Percentiles rank a stretch among this genome's conserved stretches.
These are phyloP conservation scores for Agrypnus murinus DNA, from an alignment of 2,888 invertebrate species.

Conservation along the genomic window DNA sequence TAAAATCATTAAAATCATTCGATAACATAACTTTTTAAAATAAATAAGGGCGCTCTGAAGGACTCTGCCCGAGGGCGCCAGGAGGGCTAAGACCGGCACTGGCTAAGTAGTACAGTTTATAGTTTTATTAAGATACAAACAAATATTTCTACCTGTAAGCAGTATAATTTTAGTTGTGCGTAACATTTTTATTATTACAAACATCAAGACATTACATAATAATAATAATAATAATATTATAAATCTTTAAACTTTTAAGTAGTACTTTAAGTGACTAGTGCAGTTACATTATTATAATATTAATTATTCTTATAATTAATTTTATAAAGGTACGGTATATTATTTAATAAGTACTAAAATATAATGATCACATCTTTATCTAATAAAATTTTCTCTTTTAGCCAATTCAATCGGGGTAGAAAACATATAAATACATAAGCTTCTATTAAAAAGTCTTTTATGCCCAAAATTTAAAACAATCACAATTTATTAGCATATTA, in stretches of 20 bases:
- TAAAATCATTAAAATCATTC: too few species aligned
- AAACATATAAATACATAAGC: too few species aligned
- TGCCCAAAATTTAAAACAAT: not conserved
- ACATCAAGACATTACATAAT: not conserved
- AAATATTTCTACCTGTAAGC: too few species aligned
- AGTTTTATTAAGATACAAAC: too few species aligned
- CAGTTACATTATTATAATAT: constrained; percentile 23
- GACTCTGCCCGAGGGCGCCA: too few species aligned
- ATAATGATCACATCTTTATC: constrained; percentile 33
- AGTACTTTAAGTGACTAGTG: constrained; percentile 38
- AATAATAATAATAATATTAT: not conserved
- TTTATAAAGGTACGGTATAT: constrained; percentile 34
- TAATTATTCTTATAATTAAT: not conserved
- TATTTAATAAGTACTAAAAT: constrained; percentile 17
- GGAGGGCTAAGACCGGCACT: too few species aligned
- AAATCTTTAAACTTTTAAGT: not conserved
- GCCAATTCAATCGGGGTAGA: not conserved
- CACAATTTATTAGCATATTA: not conserved
- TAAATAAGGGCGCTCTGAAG: too few species aligned
- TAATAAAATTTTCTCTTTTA: constrained; percentile 6
- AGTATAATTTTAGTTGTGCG: too few species aligned
- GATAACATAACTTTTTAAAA: too few species aligned
- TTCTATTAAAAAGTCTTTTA: too few species aligned
- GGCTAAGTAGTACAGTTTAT: too few species aligned
- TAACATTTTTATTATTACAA: not conserved